Evolutionary conservation across 2,797 vertebrate species (phyloP).

Genomic region (Squalus acanthias): DNA sequence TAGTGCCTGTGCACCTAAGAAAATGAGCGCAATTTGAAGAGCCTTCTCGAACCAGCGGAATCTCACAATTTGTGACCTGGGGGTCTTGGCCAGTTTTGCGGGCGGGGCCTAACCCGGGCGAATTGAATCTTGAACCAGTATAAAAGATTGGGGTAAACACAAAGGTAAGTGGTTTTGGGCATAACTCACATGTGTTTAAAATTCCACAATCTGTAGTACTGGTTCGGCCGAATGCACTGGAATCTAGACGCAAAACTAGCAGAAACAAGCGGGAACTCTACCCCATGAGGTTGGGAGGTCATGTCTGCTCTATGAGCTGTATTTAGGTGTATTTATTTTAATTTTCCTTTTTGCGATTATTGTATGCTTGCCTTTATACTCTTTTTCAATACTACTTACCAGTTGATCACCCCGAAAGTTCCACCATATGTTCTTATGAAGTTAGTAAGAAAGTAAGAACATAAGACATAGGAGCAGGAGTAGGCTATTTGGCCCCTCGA

Average conservation of each 20-base stretch:
- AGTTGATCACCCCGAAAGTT: background rate
- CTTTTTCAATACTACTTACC: background rate
- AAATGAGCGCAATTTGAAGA: background rate
- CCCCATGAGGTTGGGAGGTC: background rate
- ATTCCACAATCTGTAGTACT: background rate
- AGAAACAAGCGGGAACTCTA: background rate
- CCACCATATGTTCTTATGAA: background rate
- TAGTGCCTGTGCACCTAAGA: too few species aligned
- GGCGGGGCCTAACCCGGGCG: background rate
- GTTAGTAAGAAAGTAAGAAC: too few species aligned
- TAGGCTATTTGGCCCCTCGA: too few species aligned
- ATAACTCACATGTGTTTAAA: background rate
- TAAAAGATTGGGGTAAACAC: background rate
- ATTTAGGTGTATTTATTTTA: background rate
- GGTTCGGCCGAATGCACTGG: background rate
- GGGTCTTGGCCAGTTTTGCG: background rate
- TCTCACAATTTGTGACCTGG: background rate
- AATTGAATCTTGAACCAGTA: background rate
- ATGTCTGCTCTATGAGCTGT: background rate
- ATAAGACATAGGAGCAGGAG: too few species aligned
- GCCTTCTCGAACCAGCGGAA: background rate
- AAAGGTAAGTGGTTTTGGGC: background rate
- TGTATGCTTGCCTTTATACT: background rate
- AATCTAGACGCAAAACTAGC: background rate
- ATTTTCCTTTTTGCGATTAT: background rate